A percentile compares a stretch with the other conserved stretches of the same genome.
These are phyloP conservation scores for Nephrotoma appendiculata DNA, from an alignment of 2,888 invertebrate genomes.

Conservation along the genomic window DNA sequence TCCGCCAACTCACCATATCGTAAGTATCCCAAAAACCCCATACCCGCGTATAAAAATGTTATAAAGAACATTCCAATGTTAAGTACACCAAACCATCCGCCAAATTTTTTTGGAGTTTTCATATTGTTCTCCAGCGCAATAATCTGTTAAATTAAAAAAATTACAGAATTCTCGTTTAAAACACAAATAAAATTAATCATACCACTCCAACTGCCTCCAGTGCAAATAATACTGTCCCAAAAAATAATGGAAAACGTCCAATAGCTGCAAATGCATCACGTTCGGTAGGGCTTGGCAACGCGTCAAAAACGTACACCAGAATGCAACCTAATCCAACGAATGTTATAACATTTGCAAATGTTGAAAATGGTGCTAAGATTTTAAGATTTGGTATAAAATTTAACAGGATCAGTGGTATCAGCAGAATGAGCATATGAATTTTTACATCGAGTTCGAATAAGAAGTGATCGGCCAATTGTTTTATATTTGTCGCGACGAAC, in stretches of 20 bases:
- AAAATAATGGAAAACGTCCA: slow-evolving; percentile 57
- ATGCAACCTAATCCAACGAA: slow-evolving; percentile 61
- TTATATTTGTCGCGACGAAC: slow-evolving; percentile 56
- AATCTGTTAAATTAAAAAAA: slow-evolving; percentile 41
- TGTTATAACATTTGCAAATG: slow-evolving; percentile 66
- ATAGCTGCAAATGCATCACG: slow-evolving; percentile 35
- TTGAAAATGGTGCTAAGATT: slow-evolving; percentile 68
- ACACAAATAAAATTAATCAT: slow-evolving; percentile 24
- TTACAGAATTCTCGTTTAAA: background rate
- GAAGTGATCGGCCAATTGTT: slow-evolving; percentile 38
- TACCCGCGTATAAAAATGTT: slow-evolving; percentile 55
- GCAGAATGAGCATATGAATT: slow-evolving; percentile 49
- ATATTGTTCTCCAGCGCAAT: slow-evolving; percentile 84
- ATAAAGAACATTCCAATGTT: slow-evolving; percentile 71
- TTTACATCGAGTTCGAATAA: slow-evolving; percentile 34
- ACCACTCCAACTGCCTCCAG: slow-evolving; percentile 71
- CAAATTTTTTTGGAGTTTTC: slow-evolving; percentile 67
- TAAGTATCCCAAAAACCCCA: slow-evolving; percentile 76
- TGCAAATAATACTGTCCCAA: slow-evolving; percentile 84
- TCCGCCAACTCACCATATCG: slow-evolving; percentile 53
- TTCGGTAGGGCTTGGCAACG: slow-evolving; percentile 38
- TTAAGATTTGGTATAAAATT: slow-evolving; percentile 64
- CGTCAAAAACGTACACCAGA: slow-evolving; percentile 52
- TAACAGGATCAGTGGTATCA: slow-evolving; percentile 51
- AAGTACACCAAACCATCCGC: slow-evolving; percentile 60